Conservation (phyloP, 2,888 invertebrate genomes). For the Alcis repandata region DNA sequence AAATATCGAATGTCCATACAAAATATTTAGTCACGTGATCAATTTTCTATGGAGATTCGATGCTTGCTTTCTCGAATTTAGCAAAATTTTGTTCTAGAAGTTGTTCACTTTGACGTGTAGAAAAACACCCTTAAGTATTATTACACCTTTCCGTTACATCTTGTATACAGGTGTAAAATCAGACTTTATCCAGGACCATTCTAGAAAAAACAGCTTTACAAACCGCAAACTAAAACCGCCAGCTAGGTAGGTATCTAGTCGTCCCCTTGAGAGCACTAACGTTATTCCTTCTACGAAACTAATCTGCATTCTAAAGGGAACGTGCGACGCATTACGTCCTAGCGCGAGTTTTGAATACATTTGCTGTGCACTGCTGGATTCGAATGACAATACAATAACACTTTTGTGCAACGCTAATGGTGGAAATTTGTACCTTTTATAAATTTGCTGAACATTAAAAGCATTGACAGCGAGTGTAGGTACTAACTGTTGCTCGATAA, state of each 20-base stretch:
- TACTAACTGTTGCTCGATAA: too few relatives aligned
- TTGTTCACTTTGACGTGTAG: too few relatives aligned
- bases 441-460: too few relatives aligned
- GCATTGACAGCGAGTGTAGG: too few relatives aligned
- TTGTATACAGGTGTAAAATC: too few relatives aligned
- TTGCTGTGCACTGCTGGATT: constrained; percentile 13
- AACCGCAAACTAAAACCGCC: constrained; percentile 3
- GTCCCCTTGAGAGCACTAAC: constrained; percentile 22
- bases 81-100: too few relatives aligned
- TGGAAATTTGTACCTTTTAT: neutral
- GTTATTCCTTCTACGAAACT: constrained; percentile 30
- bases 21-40: too few relatives aligned
- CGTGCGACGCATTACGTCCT: constrained; percentile 15
- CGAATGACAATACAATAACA: neutral
- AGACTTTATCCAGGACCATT: neutral
- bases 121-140: too few relatives aligned
- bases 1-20: too few relatives aligned
- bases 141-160: too few relatives aligned
- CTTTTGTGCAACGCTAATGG: neutral
- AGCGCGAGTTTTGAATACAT: constrained; percentile 20
- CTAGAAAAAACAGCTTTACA: constrained; percentile 3
- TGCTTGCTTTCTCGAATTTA: too few relatives aligned
- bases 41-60: too few relatives aligned
- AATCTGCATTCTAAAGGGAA: constrained; percentile 33
- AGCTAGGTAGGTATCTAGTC: constrained; percentile 15